Percentiles rank a stretch among this genome's conserved stretches.
Evolutionary conservation across 2,888 invertebrate genomes (phyloP).

Genomic region (Minunthozetes semirufus): DNA sequence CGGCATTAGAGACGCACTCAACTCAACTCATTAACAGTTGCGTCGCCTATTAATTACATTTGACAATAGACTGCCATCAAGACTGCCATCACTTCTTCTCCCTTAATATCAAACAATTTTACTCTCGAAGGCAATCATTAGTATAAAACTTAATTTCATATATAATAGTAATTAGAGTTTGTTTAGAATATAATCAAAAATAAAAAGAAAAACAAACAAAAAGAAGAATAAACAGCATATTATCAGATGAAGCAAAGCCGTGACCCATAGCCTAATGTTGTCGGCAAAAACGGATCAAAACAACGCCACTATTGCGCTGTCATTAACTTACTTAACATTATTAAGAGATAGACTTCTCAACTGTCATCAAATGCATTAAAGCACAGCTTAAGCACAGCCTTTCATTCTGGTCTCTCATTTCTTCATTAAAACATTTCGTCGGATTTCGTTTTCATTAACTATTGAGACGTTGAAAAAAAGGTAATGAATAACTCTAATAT

Average conservation of each 20-base stretch:
- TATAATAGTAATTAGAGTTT: background rate
- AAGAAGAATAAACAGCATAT: background rate
- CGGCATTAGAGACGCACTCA: background rate
- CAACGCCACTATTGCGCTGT: constrained; percentile 12
- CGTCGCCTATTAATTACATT: constrained; percentile 17
- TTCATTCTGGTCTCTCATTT: too few species aligned
- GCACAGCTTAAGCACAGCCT: too few species aligned
- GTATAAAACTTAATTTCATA: background rate
- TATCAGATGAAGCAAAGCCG: background rate
- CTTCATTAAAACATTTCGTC: too few species aligned
- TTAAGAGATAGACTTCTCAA: too few species aligned
- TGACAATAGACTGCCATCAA: background rate
- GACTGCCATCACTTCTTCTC: background rate
- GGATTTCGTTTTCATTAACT: too few species aligned
- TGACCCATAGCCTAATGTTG: background rate
- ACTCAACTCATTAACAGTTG: constrained; percentile 13
- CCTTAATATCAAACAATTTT: background rate
- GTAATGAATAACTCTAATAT: too few species aligned
- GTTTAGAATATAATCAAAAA: too few species aligned
- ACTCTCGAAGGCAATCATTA: background rate
- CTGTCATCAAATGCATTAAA: too few species aligned
- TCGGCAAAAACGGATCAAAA: background rate
- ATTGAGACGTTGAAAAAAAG: too few species aligned
- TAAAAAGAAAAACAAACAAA: background rate
- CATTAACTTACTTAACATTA: constrained; percentile 9